phyloP scores from a whole-genome alignment of 2,888 invertebrate species.

The Eudemis profundana region DNA sequence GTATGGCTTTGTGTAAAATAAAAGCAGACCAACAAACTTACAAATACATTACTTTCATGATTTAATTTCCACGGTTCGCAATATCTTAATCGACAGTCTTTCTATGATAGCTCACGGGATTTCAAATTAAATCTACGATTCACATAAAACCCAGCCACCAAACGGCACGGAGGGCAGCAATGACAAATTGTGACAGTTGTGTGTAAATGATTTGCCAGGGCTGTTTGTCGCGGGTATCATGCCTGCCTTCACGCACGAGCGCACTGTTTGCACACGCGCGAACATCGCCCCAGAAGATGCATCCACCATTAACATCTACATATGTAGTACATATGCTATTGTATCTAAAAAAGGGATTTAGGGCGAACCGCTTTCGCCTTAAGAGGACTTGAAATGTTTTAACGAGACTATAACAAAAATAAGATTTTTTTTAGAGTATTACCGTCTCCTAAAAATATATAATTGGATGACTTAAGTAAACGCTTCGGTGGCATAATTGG shows the following conservation, averaged over 20 bases:
- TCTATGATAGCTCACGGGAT: background rate
- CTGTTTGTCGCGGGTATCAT: slow-evolving; percentile 42
- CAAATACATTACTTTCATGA: no score
- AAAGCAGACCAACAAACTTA: no score
- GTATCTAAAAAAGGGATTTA: background rate
- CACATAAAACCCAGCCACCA: background rate
- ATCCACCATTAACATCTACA: slow-evolving; percentile 15
- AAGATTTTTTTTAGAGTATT: no score
- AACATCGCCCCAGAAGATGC: slow-evolving; percentile 24
- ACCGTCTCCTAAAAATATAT: no score
- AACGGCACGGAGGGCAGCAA: slow-evolving; percentile 12
- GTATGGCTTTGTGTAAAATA: no score
- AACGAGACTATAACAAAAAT: no score
- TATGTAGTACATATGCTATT: slow-evolving; percentile 9
- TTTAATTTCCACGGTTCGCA: no score
- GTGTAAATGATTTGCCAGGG: slow-evolving; percentile 39
- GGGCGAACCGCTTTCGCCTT: no score
- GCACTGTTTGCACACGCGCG: slow-evolving; percentile 49
- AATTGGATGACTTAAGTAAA: no score
- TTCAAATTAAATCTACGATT: background rate
- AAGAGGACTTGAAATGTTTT: no score
- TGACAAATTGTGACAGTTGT: slow-evolving; percentile 43
- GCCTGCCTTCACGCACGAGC: slow-evolving; percentile 41
- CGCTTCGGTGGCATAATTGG: no score
- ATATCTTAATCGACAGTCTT: no score